A percentile compares a stretch with the other conserved stretches of the same genome.
Conservation (phyloP, 2,888 invertebrate species). For the Anagyrus pseudococci region DNA sequence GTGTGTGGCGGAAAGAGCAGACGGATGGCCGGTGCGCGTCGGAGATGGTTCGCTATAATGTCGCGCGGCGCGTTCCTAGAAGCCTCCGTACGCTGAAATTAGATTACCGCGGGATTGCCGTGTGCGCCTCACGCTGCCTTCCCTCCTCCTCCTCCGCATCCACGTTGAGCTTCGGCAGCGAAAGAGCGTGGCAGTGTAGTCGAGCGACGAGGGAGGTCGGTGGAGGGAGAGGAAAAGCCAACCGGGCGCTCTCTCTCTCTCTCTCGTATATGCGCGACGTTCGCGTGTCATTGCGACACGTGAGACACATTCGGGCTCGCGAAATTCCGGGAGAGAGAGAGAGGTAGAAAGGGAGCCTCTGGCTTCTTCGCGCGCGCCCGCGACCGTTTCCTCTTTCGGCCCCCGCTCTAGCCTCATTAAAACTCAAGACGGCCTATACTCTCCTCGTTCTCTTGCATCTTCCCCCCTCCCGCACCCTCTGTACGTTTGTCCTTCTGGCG, state of each 20-base stretch:
- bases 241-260: too few species aligned
- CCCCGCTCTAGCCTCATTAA: too few species aligned
- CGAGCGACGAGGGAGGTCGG: too few species aligned
- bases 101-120: constrained; percentile 60
- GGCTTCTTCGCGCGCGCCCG: too few species aligned
- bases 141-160: constrained; percentile 30
- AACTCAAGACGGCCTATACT: too few species aligned
- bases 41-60: constrained; percentile 51
- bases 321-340: constrained; percentile 3
- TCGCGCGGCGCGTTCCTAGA: constrained; percentile 58
- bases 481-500: too few species aligned
- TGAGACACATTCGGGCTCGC: neutral
- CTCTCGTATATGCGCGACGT: constrained; percentile 14
- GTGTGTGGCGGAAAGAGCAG: constrained; percentile 10
- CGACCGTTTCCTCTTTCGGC: too few species aligned
- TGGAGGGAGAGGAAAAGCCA: constrained; percentile 22
- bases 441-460: too few species aligned
- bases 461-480: too few species aligned
- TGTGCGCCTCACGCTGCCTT: constrained; percentile 42
- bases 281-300: constrained; percentile 25
- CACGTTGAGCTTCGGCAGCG: constrained; percentile 24
- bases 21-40: constrained; percentile 22
- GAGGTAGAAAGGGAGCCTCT: too few species aligned
- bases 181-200: constrained; percentile 3
- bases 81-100: constrained; percentile 59